These are phyloP conservation scores for Botia almorhae DNA, from an alignment of 2,797 vertebrate species.

Conservation along the genomic window DNA sequence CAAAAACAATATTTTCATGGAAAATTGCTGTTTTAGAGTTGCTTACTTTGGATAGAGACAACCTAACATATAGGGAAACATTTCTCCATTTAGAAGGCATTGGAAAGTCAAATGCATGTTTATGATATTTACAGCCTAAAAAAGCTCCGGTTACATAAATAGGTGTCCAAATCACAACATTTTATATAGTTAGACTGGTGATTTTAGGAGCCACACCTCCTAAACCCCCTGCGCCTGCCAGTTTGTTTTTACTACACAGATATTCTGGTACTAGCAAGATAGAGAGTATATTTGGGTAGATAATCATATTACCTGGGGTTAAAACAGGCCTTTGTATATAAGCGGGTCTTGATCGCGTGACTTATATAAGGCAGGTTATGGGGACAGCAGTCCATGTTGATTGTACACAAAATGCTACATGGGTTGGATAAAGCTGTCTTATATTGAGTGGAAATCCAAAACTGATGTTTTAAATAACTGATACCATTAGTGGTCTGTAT, in stretches of 20 bases:
- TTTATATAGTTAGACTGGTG: not conserved
- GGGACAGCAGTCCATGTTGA: not conserved
- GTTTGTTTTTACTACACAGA: constrained; percentile 22
- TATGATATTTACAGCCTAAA: constrained; percentile 17
- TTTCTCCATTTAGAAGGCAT: constrained; percentile 8
- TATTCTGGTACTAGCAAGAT: not conserved
- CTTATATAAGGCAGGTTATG: not conserved
- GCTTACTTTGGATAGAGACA: not conserved
- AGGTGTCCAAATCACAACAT: not conserved
- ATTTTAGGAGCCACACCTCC: not conserved
- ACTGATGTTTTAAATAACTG: constrained; percentile 5
- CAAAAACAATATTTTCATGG: not conserved
- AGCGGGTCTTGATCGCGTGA: constrained; percentile 1
- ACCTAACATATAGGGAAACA: not conserved
- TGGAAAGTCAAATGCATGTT: constrained; percentile 24
- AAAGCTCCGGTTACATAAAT: constrained; percentile 13
- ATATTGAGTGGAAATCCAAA: constrained; percentile 10
- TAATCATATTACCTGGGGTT: constrained; percentile 29
- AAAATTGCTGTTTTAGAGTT: constrained; percentile 21
- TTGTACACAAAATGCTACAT: not conserved
- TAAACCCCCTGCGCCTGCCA: not conserved
- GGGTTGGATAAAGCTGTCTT: constrained; percentile 5
- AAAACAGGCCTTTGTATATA: constrained; percentile 15
- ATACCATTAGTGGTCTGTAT: not conserved
- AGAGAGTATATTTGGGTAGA: constrained; percentile 9